Conservation (phyloP, 2,888 invertebrate genomes). For the Ditula angustiorana region DNA sequence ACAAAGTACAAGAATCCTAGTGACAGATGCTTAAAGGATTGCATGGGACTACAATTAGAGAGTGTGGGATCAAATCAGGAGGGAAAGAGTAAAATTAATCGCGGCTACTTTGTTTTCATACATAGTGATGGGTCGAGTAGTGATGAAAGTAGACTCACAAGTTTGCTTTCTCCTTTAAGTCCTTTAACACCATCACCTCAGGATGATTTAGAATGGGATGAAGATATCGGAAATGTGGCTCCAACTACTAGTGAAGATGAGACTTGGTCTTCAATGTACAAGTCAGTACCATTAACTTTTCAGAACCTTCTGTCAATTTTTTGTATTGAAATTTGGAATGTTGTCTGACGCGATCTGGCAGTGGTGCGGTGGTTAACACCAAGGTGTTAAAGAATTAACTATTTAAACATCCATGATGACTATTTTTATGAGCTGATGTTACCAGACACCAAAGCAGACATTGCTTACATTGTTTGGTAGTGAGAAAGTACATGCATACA, state of each 20-base stretch:
- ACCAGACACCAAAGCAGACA: too few relatives aligned
- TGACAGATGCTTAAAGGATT: constrained; percentile 58
- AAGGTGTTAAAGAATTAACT: too few relatives aligned
- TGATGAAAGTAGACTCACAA: constrained; percentile 66
- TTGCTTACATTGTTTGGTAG: too few relatives aligned
- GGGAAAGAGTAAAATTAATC: constrained; percentile 56
- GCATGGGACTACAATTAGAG: constrained; percentile 48
- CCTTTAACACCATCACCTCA: constrained; percentile 66
- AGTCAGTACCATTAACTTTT: constrained; percentile 65
- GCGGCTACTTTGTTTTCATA: constrained; percentile 73
- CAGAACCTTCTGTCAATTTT: not conserved
- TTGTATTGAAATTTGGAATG: not conserved
- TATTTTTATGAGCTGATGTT: too few relatives aligned
- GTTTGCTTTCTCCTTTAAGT: constrained; percentile 60
- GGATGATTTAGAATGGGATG: constrained; percentile 90
- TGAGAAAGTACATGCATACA: too few relatives aligned
- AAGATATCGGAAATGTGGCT: constrained; percentile 87
- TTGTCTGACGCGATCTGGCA: too few relatives aligned
- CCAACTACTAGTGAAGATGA: constrained; percentile 82
- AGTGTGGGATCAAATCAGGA: constrained; percentile 47
- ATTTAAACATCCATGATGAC: too few relatives aligned
- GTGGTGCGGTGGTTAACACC: too few relatives aligned
- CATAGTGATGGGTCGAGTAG: constrained; percentile 76
- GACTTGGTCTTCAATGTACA: constrained; percentile 81
- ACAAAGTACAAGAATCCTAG: constrained; percentile 66